Conservation (phyloP, 2,888 invertebrate species). For the Pachydiplax longipennis region DNA sequence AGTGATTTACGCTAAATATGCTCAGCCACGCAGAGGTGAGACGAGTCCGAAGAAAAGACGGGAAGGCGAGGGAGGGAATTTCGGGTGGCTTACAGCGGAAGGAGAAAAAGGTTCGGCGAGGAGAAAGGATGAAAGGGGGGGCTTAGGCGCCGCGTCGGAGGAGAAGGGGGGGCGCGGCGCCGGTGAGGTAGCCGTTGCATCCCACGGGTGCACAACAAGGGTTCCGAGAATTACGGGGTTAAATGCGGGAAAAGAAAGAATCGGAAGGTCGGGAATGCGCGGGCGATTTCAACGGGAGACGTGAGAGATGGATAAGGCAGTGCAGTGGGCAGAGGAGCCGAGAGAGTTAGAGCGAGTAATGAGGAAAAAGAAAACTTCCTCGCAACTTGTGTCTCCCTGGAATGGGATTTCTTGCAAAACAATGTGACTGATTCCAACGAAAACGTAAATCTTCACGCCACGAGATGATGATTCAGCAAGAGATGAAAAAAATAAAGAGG, state of each 20-base stretch:
- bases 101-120: neutral
- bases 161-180: neutral
- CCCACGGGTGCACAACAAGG: neutral
- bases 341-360: neutral
- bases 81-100: neutral
- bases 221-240: neutral
- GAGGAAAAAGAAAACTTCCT: neutral
- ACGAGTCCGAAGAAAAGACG: neutral
- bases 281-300: neutral
- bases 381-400: neutral
- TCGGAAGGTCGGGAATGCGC: neutral
- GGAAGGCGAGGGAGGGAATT: neutral
- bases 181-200: neutral
- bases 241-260: neutral
- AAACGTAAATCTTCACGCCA: neutral
- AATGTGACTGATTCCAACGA: neutral
- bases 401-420: neutral
- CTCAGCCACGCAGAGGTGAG: conserved; percentile 11
- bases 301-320: neutral
- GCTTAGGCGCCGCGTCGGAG: neutral
- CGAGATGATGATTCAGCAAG: neutral
- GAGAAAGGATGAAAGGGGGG: neutral
- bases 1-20: conserved; percentile 41
- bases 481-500: neutral
- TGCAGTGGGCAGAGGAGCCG: neutral